Percentiles rank a stretch among this genome's conserved stretches.
phyloP scores from a whole-genome alignment of 2,113 vertebrate genomes.

The Macquaria australasica region DNA sequence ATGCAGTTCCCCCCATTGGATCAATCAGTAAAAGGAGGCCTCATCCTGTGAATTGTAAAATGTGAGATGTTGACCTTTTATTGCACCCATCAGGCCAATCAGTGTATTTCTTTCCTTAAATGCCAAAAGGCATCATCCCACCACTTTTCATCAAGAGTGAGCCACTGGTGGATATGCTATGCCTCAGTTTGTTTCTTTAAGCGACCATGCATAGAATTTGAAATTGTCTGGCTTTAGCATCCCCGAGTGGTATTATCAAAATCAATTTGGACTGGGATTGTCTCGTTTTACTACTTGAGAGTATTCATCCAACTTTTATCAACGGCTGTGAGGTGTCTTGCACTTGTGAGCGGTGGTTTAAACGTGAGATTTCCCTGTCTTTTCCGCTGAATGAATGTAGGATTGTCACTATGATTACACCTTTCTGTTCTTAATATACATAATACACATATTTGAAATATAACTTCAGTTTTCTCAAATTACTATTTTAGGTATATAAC shows the following conservation, averaged over 20 bases:
- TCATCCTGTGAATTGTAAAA: slow-evolving; percentile 45
- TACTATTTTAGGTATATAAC: background rate
- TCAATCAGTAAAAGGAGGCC: slow-evolving; percentile 34
- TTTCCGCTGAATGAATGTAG: background rate
- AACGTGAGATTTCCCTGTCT: background rate
- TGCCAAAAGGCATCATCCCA: slow-evolving; percentile 28
- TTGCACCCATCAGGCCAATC: slow-evolving; percentile 39
- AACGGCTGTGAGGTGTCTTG: background rate
- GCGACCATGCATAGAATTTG: background rate
- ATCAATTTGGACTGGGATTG: background rate
- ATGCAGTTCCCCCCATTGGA: background rate
- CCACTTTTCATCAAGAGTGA: slow-evolving; percentile 18
- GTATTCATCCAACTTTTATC: background rate
- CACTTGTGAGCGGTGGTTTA: background rate
- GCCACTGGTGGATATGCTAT: background rate
- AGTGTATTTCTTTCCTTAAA: slow-evolving; percentile 47
- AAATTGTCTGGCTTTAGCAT: background rate
- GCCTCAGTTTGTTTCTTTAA: background rate
- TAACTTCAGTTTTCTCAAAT: background rate
- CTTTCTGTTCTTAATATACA: background rate
- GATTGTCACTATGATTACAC: background rate
- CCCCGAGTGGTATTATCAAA: background rate
- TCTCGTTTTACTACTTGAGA: background rate
- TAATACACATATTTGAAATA: background rate
- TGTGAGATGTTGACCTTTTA: slow-evolving; percentile 62